Evolutionary conservation across 2,888 invertebrate species (phyloP).

Genomic region (Lathronympha strigana): DNA sequence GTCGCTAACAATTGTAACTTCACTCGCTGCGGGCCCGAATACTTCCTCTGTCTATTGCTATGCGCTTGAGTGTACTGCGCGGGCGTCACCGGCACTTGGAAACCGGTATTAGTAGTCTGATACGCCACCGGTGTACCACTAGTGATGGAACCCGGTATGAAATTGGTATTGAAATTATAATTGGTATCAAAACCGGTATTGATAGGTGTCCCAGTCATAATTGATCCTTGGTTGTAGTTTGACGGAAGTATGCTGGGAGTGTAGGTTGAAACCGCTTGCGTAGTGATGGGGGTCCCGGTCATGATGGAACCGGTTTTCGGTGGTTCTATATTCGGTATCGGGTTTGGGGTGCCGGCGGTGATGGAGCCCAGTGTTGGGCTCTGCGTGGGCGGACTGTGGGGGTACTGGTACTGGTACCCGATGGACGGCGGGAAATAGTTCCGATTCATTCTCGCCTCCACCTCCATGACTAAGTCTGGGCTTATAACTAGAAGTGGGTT

Average conservation of each 20-base stretch:
- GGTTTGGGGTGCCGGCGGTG: constrained; percentile 44
- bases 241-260: constrained; percentile 55
- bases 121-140: constrained; percentile 43
- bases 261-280: constrained; percentile 53
- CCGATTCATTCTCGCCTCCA: constrained; percentile 94
- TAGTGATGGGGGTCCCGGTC: constrained; percentile 52
- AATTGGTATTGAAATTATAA: constrained; percentile 19
- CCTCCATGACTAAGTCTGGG: constrained; percentile 94
- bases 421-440: constrained; percentile 90
- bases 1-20: constrained; percentile 84
- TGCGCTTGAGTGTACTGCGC: constrained; percentile 47
- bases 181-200: constrained; percentile 28
- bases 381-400: constrained; percentile 55
- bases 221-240: constrained; percentile 48
- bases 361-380: constrained; percentile 57
- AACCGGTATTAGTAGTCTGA: constrained; percentile 61
- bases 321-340: constrained; percentile 68
- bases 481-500: constrained; percentile 88
- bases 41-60: constrained; percentile 76
- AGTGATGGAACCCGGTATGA: constrained; percentile 43
- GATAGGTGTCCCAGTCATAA: constrained; percentile 42
- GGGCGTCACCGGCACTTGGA: constrained; percentile 44
- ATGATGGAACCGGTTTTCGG: constrained; percentile 68
- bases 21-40: constrained; percentile 82
- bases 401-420: constrained; percentile 69